phyloP scores from a whole-genome alignment of 2,888 invertebrate genomes.

The Protodeltote pygarga region DNA sequence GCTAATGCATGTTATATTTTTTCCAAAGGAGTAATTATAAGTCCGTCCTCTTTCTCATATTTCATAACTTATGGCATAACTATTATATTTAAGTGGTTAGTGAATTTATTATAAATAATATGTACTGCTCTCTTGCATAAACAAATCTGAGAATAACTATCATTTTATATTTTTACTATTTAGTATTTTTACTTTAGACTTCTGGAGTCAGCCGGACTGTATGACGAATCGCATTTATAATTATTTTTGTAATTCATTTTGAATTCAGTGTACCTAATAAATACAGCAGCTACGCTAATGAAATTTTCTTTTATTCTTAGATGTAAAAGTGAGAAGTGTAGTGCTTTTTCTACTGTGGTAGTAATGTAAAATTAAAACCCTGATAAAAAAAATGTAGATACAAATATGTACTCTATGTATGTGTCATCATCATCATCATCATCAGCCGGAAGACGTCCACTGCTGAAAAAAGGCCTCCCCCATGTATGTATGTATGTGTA shows the following conservation, averaged over 20 bases:
- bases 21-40: slow-evolving; percentile 16
- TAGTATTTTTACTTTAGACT: slow-evolving; percentile 16
- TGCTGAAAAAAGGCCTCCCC: no score
- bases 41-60: slow-evolving; percentile 48
- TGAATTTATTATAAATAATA: slow-evolving; percentile 28
- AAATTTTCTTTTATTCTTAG: slow-evolving; percentile 1
- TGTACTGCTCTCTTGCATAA: slow-evolving; percentile 47
- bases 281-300: slow-evolving; percentile 26
- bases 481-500: no score
- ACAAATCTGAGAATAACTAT: slow-evolving; percentile 30
- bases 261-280: slow-evolving; percentile 39
- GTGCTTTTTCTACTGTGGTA: no score
- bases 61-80: slow-evolving; percentile 35
- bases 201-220: slow-evolving; percentile 29
- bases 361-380: no score
- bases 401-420: no score
- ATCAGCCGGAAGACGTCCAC: no score
- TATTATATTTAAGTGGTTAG: slow-evolving; percentile 28
- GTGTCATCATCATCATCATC: no score
- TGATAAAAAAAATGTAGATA: no score
- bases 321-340: neutral
- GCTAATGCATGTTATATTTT: slow-evolving; percentile 15
- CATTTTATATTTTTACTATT: slow-evolving; percentile 20
- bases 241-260: slow-evolving; percentile 31
- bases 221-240: slow-evolving; percentile 45